A percentile compares a stretch with the other conserved stretches of the same genome.
Conservation (phyloP, 1,140 invertebrate species). For the Parapsyche elsis region DNA sequence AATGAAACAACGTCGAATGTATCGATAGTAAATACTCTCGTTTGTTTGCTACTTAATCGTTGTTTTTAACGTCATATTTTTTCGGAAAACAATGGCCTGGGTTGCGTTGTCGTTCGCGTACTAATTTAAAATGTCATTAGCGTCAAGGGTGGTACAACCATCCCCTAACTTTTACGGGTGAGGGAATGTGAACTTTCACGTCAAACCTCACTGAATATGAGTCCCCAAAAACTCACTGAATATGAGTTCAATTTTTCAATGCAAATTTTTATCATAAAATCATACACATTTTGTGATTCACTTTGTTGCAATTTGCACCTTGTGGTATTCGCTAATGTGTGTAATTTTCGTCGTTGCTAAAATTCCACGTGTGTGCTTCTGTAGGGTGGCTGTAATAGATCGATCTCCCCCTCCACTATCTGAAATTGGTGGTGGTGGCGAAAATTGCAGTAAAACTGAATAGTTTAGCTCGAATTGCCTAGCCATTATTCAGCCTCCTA, state of each 20-base stretch:
- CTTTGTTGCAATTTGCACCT: no score
- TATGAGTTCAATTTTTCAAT: neutral
- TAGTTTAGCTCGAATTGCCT: neutral
- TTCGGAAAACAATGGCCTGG: conserved; percentile 22
- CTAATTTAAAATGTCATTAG: conserved; percentile 54
- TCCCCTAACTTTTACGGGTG: neutral
- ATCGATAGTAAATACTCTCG: no score
- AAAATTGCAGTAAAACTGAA: conserved; percentile 15
- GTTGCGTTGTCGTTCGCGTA: conserved; percentile 20
- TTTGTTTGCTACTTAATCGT: no score
- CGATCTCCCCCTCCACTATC: neutral
- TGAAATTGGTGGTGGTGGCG: neutral
- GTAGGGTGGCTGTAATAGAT: neutral
- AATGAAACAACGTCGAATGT: no score
- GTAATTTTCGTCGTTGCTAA: neutral
- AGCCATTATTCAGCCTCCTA: conserved; percentile 10
- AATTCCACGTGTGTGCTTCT: no score
- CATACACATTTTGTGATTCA: no score
- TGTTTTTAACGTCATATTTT: neutral
- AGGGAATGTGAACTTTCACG: neutral
- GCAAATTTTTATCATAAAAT: no score
- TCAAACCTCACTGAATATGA: neutral
- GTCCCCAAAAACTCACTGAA: neutral
- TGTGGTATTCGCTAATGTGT: neutral
- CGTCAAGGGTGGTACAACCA: neutral